Percentiles rank a stretch among this genome's conserved stretches.
Evolutionary conservation across 2,888 invertebrate genomes (phyloP).

Genomic region (Julus scandinavius): DNA sequence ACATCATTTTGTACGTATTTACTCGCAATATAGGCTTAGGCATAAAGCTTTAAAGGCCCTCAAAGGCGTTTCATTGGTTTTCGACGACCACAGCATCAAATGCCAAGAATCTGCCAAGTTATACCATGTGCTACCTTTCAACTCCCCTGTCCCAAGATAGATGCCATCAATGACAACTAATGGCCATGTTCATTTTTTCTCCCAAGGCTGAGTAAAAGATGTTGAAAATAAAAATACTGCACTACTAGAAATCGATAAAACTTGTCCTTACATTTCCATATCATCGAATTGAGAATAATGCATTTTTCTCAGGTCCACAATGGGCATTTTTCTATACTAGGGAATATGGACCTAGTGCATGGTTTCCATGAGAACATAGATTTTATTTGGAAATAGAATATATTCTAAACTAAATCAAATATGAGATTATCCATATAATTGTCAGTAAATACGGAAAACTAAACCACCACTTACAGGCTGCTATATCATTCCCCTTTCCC

Average conservation of each 20-base stretch:
- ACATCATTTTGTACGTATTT: not conserved
- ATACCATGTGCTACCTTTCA: not conserved
- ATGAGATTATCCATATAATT: too few relatives aligned
- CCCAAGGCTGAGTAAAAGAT: not conserved
- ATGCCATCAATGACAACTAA: not conserved
- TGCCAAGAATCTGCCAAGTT: not conserved
- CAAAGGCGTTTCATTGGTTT: constrained; percentile 9
- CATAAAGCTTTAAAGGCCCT: not conserved
- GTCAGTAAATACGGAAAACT: too few relatives aligned
- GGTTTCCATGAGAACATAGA: too few relatives aligned
- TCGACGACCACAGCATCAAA: not conserved
- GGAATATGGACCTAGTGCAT: too few relatives aligned
- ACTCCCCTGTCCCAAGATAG: not conserved
- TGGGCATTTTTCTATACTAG: too few relatives aligned
- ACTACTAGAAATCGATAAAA: not conserved
- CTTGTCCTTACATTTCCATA: not conserved
- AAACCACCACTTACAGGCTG: too few relatives aligned
- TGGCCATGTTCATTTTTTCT: not conserved
- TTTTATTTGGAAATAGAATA: too few relatives aligned
- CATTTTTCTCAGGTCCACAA: not conserved
- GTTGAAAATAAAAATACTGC: not conserved
- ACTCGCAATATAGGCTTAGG: constrained; percentile 1
- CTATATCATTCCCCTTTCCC: too few relatives aligned
- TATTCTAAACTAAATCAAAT: too few relatives aligned
- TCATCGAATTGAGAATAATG: not conserved